Evolutionary conservation across 2,113 vertebrate genomes (phyloP), one percentile per base, ranked within the genome.

Genomic region (Myotis brandtii): DNA sequence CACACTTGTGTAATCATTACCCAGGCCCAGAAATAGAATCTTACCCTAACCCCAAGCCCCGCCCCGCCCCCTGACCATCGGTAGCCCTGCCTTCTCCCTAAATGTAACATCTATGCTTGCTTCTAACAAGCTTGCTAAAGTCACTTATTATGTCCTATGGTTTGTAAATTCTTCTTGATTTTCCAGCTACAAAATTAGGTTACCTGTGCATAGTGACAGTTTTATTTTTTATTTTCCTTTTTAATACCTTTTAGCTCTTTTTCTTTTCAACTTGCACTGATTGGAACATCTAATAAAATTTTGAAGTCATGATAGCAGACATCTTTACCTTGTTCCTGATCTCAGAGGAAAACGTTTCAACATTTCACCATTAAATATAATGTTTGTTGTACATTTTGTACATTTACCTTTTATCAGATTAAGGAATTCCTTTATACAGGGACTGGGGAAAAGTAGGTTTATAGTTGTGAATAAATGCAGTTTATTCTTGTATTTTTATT

Each of bases 391-490:
- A 72, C 32, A 72, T 62, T 73, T 85, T 89, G n/a, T 62, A 13
- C 21, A 52, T 80, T 67, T 91, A 81, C 64, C 32, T 93, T 87
- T 83, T 59, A 54, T 79, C 46, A 88, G 50, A 43, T 88, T 85
- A 88, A 66, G 37, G 25, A 79, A 89, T 94, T 84, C 25, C 13
- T 37, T 72, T 84, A 72, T n/a, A 76, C 8, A 30, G 46, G 9
- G 43, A 30, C 0, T 50, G 25, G 46, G 30, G 27, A 18, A 50
- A 48, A 76, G 25, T 17, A 76, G 27, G 16, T 76, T 76, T 48
- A 76, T 30, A 76, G 46, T 9, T 76, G 73, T 32, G 30, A 50
- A 46, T 76, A 62, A 62, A 62, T 25, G 59, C 59, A 27, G 59
- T 62, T 62, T 76, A 48, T 75, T 46, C 27, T 48, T 76, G 27